phyloP scores from a whole-genome alignment of 2,888 invertebrate genomes.

The Caenorhabditis zanzibari region DNA sequence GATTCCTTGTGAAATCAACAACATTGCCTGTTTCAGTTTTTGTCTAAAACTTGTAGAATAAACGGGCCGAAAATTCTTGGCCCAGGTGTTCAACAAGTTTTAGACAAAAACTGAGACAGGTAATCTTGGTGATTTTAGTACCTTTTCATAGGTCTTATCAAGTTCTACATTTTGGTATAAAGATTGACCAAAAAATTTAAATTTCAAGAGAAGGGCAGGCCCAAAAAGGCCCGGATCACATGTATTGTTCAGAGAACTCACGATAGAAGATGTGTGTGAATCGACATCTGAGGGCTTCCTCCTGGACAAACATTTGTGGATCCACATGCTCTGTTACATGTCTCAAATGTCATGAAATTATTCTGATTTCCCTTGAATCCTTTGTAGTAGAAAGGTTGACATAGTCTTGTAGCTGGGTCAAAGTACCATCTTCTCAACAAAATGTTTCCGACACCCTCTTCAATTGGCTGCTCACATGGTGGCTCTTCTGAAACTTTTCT shows the following conservation, averaged over 20 bases:
- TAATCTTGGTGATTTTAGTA: too few relatives aligned
- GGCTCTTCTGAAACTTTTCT: constrained; percentile 59
- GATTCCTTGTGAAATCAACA: too few relatives aligned
- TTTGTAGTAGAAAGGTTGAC: constrained; percentile 73
- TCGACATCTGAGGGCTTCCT: constrained; percentile 55
- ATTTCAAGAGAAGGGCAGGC: too few relatives aligned
- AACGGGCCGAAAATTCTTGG: too few relatives aligned
- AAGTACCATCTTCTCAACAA: constrained; percentile 74
- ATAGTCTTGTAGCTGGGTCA: constrained; percentile 68
- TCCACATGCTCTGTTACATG: constrained; percentile 69
- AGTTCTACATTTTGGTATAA: too few relatives aligned
- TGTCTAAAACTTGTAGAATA: too few relatives aligned
- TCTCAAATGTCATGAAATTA: constrained; percentile 72
- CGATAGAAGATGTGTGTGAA: constrained; percentile 60
- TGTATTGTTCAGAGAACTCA: constrained; percentile 6
- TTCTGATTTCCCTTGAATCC: constrained; percentile 79
- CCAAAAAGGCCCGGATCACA: too few relatives aligned
- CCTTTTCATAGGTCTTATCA: too few relatives aligned
- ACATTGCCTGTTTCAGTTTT: too few relatives aligned
- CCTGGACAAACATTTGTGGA: constrained; percentile 66
- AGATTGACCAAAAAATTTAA: too few relatives aligned
- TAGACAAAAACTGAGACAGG: too few relatives aligned
- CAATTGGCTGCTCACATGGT: constrained; percentile 71
- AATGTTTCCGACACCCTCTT: constrained; percentile 71
- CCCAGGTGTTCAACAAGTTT: too few relatives aligned